A percentile compares a stretch with the other conserved stretches of the same genome.
Conservation (phyloP, 2,888 invertebrate genomes). For the Lithosia quadra region DNA sequence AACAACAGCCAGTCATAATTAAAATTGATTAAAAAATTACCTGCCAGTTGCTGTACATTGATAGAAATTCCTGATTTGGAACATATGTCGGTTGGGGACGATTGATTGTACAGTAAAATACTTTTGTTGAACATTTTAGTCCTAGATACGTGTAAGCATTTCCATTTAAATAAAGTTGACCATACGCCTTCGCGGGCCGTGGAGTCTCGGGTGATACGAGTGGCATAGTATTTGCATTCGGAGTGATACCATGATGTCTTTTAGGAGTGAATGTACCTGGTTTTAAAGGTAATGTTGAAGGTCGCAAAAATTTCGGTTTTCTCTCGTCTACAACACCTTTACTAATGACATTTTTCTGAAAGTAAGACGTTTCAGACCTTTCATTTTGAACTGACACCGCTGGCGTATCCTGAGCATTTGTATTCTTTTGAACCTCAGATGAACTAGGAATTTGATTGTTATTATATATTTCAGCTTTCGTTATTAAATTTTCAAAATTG, state of each 20-base stretch:
- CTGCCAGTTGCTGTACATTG: constrained; percentile 99
- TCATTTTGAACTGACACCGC: constrained; percentile 65
- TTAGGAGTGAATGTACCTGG: constrained; percentile 94
- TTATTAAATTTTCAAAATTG: constrained; percentile 84
- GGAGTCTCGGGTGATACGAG: constrained; percentile 97
- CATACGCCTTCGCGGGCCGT: constrained; percentile 95
- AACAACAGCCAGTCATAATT: constrained; percentile 14
- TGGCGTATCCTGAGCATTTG: constrained; percentile 67
- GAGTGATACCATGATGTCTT: constrained; percentile 93
- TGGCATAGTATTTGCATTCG: constrained; percentile 93
- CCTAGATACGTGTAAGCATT: constrained; percentile 97
- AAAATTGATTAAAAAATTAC: constrained; percentile 74
- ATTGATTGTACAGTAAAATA: constrained; percentile 97
- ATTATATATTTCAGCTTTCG: constrained; percentile 83
- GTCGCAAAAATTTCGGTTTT: constrained; percentile 91
- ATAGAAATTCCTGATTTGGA: constrained; percentile 94
- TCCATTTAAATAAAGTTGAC: constrained; percentile 95
- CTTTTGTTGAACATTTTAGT: constrained; percentile 95
- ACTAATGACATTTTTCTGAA: constrained; percentile 75
- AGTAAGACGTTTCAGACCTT: constrained; percentile 83
- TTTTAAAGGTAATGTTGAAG: constrained; percentile 93
- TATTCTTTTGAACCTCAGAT: constrained; percentile 77
- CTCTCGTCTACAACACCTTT: constrained; percentile 74
- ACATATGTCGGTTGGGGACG: constrained; percentile 98
- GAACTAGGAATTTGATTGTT: constrained; percentile 80